phyloP scores from a whole-genome alignment of 1,140 invertebrate species.

The Drosophila rufa region DNA sequence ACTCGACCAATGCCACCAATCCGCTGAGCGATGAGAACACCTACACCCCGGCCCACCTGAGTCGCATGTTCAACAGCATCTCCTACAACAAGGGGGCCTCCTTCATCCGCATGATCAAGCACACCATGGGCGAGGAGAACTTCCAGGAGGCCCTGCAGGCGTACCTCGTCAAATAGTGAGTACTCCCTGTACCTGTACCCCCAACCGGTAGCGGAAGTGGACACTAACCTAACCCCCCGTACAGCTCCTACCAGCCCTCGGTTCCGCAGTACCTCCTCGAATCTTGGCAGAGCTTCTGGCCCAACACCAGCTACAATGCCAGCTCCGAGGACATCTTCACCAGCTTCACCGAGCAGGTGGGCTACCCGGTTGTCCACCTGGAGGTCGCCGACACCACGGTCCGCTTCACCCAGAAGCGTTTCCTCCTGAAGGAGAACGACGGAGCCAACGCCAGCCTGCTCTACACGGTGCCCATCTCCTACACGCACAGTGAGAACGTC shows the following conservation, averaged over 20 bases:
- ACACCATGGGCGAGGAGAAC: slow-evolving; percentile 88
- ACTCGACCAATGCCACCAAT: slow-evolving; percentile 88
- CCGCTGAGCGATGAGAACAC: slow-evolving; percentile 86
- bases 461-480: slow-evolving; percentile 89
- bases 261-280: slow-evolving; percentile 87
- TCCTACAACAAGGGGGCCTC: slow-evolving; percentile 89
- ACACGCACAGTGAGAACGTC: slow-evolving; percentile 85
- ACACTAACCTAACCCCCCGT: too few species aligned
- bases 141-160: slow-evolving; percentile 88
- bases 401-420: slow-evolving; percentile 86
- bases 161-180: slow-evolving; percentile 87
- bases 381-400: slow-evolving; percentile 28
- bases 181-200: neutral
- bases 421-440: slow-evolving; percentile 85
- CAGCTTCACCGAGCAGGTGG: slow-evolving; percentile 91
- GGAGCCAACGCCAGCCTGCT: slow-evolving; percentile 41
- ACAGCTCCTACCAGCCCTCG: slow-evolving; percentile 86
- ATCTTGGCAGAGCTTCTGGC: slow-evolving; percentile 86
- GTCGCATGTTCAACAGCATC: slow-evolving; percentile 87
- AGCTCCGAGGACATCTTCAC: slow-evolving; percentile 86
- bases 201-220: neutral
- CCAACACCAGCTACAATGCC: slow-evolving; percentile 13
- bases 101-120: slow-evolving; percentile 91
- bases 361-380: slow-evolving; percentile 89
- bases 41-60: slow-evolving; percentile 86